A percentile compares a stretch with the other conserved stretches of the same genome.
These are phyloP conservation scores for Phenganax stokvisi DNA, from an alignment of 92 coral and sea anemone species.

Conservation along the genomic window DNA sequence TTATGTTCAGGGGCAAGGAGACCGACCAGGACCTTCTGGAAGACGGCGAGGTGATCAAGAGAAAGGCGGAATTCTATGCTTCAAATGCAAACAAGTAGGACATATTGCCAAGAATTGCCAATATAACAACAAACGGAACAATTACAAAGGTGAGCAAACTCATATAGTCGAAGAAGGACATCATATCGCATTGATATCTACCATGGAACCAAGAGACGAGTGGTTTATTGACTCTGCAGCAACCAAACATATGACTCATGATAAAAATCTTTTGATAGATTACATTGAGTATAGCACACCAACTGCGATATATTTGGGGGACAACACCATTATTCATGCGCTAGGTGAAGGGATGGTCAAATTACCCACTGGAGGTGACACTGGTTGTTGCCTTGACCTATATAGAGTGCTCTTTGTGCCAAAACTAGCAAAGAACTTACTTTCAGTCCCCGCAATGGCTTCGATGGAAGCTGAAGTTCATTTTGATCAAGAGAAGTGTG, in stretches of 20 bases:
- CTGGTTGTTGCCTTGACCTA: background rate
- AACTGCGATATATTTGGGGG: slow-evolving; percentile 29
- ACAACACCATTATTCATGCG: background rate
- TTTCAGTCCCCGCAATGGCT: slow-evolving; percentile 35
- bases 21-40: no score
- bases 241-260: background rate
- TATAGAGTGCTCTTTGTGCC: slow-evolving; percentile 37
- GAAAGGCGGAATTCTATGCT: no score
- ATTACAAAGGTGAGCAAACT: slow-evolving; percentile 32
- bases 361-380: no score
- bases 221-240: slow-evolving; percentile 75
- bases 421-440: background rate
- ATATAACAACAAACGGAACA: slow-evolving; percentile 18
- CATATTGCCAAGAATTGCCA: slow-evolving; percentile 43
- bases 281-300: slow-evolving; percentile 20
- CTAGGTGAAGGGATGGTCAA: no score
- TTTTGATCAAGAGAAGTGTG: background rate
- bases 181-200: slow-evolving; percentile 52
- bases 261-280: slow-evolving; percentile 30
- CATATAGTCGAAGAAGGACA: slow-evolving; percentile 40
- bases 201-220: slow-evolving; percentile 34
- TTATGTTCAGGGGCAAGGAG: no score
- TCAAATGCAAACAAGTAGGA: background rate
- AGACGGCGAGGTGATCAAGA: no score
- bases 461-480: slow-evolving; percentile 43